phyloP scores from a whole-genome alignment of 1,140 invertebrate genomes.

The Eufriesea mexicana region DNA sequence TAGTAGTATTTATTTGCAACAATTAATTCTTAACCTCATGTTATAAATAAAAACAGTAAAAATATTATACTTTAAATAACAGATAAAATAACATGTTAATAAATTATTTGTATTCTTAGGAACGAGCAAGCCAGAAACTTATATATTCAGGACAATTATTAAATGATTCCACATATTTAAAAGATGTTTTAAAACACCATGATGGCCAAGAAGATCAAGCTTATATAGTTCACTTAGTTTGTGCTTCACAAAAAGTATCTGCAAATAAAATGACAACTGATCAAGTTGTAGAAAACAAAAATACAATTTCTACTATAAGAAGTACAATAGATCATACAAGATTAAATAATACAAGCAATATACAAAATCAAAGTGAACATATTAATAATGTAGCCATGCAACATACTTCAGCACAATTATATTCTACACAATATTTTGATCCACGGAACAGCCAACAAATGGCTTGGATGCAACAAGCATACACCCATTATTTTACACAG shows the following conservation, averaged over 20 bases:
- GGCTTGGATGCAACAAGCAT: constrained; percentile 92
- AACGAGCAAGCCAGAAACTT: constrained; percentile 90
- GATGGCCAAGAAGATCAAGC: constrained; percentile 84
- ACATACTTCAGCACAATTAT: constrained; percentile 65
- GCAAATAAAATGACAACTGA: constrained; percentile 56
- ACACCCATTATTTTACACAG: constrained; percentile 92
- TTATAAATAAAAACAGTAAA: not conserved
- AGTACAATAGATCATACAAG: constrained; percentile 28
- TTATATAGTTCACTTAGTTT: constrained; percentile 91
- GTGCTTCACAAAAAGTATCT: constrained; percentile 81
- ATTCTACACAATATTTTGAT: constrained; percentile 73
- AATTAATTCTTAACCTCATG: not conserved
- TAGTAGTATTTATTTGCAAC: not conserved
- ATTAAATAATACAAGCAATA: constrained; percentile 26
- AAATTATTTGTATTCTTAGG: constrained; percentile 83
- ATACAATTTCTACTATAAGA: constrained; percentile 40
- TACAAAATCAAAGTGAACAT: constrained; percentile 41
- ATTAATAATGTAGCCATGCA: constrained; percentile 46
- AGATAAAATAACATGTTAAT: not conserved
- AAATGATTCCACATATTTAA: constrained; percentile 88
- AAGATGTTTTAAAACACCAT: constrained; percentile 90
- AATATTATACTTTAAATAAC: not conserved
- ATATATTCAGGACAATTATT: constrained; percentile 95
- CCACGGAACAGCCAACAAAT: constrained; percentile 83
- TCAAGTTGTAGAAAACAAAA: constrained; percentile 46